A percentile compares a stretch with the other conserved stretches of the same genome.
Evolutionary conservation across 2,113 vertebrate species (phyloP).

Genomic region (Cinclus mexicanus): DNA sequence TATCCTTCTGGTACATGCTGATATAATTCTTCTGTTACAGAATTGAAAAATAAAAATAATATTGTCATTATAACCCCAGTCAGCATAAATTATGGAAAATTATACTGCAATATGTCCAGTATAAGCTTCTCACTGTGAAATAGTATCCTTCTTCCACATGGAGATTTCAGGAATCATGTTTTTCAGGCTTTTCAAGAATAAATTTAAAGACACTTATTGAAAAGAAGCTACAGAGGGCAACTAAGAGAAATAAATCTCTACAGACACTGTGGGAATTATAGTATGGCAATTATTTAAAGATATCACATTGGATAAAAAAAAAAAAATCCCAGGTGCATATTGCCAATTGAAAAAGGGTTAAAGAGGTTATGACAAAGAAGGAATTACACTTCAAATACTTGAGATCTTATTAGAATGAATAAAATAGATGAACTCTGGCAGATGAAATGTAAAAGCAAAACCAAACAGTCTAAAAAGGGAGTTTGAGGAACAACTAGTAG

Average conservation of each 20-base stretch:
- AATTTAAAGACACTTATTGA: not conserved
- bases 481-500: not conserved
- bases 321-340: not conserved
- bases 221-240: not conserved
- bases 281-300: not conserved
- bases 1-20: not conserved
- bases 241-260: not conserved
- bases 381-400: not conserved
- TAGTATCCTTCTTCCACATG: constrained; percentile 4
- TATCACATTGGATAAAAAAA: not conserved
- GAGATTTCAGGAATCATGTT: constrained; percentile 11
- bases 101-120: not conserved
- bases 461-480: not conserved
- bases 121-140: constrained; percentile 5
- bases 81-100: constrained; percentile 41
- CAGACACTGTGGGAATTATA: not conserved
- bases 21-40: not conserved
- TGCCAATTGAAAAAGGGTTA: not conserved
- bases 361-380: not conserved
- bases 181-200: constrained; percentile 17
- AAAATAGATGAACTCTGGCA: not conserved
- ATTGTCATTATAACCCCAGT: constrained; percentile 1
- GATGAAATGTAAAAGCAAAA: not conserved
- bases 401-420: not conserved
- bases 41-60: constrained; percentile 30